These are phyloP conservation scores for Perca fluviatilis DNA, from an alignment of 2,113 vertebrate species.

Conservation along the genomic window DNA sequence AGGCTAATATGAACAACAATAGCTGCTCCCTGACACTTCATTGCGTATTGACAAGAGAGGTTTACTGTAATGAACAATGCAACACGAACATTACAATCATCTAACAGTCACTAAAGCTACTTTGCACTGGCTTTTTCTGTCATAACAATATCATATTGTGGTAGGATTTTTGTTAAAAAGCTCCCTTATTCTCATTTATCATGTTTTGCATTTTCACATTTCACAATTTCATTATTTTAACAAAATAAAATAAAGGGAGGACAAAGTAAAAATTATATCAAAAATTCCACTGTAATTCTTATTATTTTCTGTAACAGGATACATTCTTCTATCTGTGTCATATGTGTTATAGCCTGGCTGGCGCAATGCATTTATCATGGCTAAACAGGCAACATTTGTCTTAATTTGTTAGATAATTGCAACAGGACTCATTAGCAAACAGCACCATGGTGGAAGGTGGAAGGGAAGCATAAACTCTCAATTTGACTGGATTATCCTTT, in stretches of 20 bases:
- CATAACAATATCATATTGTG: neutral
- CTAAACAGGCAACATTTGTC: slow-evolving; percentile 72
- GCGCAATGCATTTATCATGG: slow-evolving; percentile 52
- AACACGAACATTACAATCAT: neutral
- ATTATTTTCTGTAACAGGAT: neutral
- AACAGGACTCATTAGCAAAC: slow-evolving; percentile 76
- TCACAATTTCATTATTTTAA: neutral
- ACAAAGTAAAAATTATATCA: neutral
- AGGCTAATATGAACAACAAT: slow-evolving; percentile 11
- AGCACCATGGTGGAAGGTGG: slow-evolving; percentile 56
- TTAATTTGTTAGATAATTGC: slow-evolving; percentile 71
- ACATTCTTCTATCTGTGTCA: neutral
- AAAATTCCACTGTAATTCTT: neutral
- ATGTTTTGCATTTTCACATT: neutral
- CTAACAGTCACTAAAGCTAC: neutral
- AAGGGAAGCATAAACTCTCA: slow-evolving; percentile 81
- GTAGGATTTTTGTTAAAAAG: neutral
- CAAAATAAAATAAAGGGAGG: neutral
- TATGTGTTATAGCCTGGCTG: slow-evolving; percentile 9
- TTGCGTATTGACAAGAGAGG: neutral
- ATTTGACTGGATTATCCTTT: slow-evolving; percentile 85
- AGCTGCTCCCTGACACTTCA: neutral
- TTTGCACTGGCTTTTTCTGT: neutral
- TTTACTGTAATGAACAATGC: neutral
- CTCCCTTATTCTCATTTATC: neutral